Base-by-base conservation (phyloP, 2,113 vertebrate species). In the Ornithorhynchus anatinus region DNA sequence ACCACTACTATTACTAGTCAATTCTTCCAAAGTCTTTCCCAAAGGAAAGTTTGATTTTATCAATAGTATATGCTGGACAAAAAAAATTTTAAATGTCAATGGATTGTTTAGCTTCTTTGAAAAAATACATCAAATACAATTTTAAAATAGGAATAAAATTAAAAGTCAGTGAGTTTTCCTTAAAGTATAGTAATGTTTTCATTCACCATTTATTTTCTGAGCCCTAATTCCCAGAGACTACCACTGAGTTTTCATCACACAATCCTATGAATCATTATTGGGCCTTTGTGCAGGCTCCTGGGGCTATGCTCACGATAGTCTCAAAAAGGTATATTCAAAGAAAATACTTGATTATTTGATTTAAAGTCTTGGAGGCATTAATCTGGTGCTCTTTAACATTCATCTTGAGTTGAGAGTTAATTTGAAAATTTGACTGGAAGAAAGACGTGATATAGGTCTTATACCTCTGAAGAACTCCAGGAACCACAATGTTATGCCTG, bases 271-370 rank as follows among this genome's bases (percentile, higher is more conserved):
- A 29, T 68, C 8, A 17, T 11, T 2, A 4, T 2, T 8, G 58
- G 23, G 4, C 5, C 17, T 42, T 38, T 56, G 7, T 10, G 13
- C 15, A 77, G n/a, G 6, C 5, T 37, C 38, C 9, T 22, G 56
- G 53, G 14, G 16, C 22, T 50, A 14, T 36, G 57, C 32, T 40
- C 36, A 44, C 14, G 60, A 42, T 14, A 27, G 29, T 32, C 31
- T 35, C 64, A 77, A 74, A 74, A 31, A 79, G 35, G 10, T 7
- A 20, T 52, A 82, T 75, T 79, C 44, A 60, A 71, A 79, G 43
- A 59, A 50, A 31, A 36, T 16, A 45, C 35, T 69, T 68, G 1
- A 27, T 15, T 19, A n/a, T 7, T 1, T 23, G 9, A 42, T 11
- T 7, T 5, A 68, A 12, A 67, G 11, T 17, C 2, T 59, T 31